phyloP scores from a whole-genome alignment of 1,140 invertebrate genomes.

The Cryptotermes secundus region DNA sequence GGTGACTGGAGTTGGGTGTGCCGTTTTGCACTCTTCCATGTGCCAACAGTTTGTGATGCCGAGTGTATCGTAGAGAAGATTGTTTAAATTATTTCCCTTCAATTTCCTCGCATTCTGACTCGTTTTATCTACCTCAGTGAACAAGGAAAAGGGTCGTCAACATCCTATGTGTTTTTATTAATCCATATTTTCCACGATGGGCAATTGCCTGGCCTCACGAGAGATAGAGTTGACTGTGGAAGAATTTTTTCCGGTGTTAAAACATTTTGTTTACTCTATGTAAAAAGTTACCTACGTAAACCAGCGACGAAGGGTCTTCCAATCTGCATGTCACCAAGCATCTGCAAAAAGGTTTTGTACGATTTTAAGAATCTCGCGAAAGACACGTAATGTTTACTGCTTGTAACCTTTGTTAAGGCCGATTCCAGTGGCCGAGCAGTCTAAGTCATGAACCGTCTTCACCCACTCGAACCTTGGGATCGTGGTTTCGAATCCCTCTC shows the following conservation, averaged over 20 bases:
- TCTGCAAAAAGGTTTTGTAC: not conserved
- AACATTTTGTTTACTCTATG: not conserved
- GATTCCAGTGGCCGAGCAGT: no score
- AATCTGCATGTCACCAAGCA: not conserved
- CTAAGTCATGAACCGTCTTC: no score
- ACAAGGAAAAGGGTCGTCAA: not conserved
- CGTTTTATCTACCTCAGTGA: conserved; percentile 1
- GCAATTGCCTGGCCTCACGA: not conserved
- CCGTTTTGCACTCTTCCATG: not conserved
- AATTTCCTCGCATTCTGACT: not conserved
- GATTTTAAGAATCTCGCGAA: not conserved
- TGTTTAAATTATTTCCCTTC: conserved; percentile 14
- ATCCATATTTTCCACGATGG: conserved; percentile 5
- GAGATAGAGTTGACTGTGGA: not conserved
- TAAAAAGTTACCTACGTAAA: not conserved
- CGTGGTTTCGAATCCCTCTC: no score
- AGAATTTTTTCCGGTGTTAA: not conserved
- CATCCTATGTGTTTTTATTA: conserved; percentile 10
- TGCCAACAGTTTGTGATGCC: conserved; percentile 4
- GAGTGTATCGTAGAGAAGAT: not conserved
- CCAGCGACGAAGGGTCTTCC: not conserved
- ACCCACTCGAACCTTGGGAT: no score
- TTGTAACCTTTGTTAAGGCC: no score
- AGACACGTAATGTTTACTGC: no score
- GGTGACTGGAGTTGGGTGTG: no score